These are phyloP conservation scores for Zelostemma sp. DNA, from an alignment of 1,140 invertebrate genomes.

Conservation along the genomic window DNA sequence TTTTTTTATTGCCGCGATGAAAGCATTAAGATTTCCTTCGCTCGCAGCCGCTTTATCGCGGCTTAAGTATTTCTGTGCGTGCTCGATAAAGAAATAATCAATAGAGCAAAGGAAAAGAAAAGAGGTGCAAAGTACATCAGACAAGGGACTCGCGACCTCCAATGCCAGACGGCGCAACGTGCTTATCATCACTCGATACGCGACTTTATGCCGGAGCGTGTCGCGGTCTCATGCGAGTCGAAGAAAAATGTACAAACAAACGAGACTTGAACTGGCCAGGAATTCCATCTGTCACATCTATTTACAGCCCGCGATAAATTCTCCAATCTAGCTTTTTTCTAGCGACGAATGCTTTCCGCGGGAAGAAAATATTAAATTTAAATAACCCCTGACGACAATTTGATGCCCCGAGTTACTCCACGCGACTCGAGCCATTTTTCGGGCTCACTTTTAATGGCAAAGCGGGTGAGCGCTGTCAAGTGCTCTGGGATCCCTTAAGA, in stretches of 20 bases:
- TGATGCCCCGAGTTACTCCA: too few species aligned
- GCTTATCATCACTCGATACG: slow-evolving; percentile 5
- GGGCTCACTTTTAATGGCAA: neutral
- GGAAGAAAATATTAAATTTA: neutral
- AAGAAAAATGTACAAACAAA: slow-evolving; percentile 2
- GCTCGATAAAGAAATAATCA: neutral
- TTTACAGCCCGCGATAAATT: neutral
- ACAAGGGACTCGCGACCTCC: slow-evolving; percentile 4
- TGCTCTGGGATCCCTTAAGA: neutral
- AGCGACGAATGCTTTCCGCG: neutral
- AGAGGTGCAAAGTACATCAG: neutral
- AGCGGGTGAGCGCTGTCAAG: neutral
- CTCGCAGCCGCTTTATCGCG: neutral
- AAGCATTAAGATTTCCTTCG: too few species aligned
- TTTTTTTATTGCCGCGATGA: neutral
- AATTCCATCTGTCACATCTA: neutral
- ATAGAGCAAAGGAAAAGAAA: neutral
- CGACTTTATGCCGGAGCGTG: neutral
- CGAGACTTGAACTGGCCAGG: neutral
- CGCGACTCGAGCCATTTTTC: too few species aligned
- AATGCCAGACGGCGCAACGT: slow-evolving; percentile 6
- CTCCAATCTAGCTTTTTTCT: neutral
- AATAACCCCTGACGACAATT: neutral
- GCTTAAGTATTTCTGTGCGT: neutral
- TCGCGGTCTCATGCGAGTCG: neutral